Evolutionary conservation across 2,797 vertebrate species (phyloP).

Genomic region (Percopsis omiscomaycus): DNA sequence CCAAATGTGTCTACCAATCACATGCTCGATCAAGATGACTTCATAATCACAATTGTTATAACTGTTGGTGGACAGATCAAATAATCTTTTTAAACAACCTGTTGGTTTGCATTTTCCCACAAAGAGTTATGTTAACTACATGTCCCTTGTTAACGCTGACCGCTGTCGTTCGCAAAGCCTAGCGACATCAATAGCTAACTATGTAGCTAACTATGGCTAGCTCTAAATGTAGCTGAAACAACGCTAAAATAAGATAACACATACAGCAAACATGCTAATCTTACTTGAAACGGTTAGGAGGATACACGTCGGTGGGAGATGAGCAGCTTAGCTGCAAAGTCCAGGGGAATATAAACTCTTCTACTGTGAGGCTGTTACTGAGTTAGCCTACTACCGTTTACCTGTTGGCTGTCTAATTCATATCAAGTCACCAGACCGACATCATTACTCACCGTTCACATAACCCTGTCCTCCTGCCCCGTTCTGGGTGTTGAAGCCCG

Average conservation of each 20-base stretch:
- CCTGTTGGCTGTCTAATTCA: conserved; percentile 2
- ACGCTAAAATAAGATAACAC: neutral
- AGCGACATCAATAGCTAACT: neutral
- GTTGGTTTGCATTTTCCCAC: conserved; percentile 33
- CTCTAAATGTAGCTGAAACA: conserved; percentile 31
- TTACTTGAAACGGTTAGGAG: conserved; percentile 8
- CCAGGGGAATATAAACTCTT: conserved; percentile 1
- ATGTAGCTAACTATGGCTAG: neutral
- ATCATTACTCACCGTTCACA: conserved; percentile 82
- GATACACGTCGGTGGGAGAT: no score
- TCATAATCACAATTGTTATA: no score
- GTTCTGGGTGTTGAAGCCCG: conserved; percentile 80
- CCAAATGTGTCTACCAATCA: no score
- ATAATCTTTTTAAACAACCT: conserved; percentile 12
- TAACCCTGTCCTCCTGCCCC: conserved; percentile 80
- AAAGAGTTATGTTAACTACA: neutral
- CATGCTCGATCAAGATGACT: no score
- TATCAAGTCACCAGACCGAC: neutral
- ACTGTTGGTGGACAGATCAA: no score
- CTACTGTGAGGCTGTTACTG: conserved; percentile 20
- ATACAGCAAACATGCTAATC: neutral
- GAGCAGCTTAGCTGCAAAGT: no score
- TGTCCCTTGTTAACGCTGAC: neutral
- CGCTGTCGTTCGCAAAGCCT: neutral
- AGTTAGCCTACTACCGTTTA: conserved; percentile 12